Conservation (phyloP, 2,113 vertebrate genomes). For the Pantherophis guttatus region DNA sequence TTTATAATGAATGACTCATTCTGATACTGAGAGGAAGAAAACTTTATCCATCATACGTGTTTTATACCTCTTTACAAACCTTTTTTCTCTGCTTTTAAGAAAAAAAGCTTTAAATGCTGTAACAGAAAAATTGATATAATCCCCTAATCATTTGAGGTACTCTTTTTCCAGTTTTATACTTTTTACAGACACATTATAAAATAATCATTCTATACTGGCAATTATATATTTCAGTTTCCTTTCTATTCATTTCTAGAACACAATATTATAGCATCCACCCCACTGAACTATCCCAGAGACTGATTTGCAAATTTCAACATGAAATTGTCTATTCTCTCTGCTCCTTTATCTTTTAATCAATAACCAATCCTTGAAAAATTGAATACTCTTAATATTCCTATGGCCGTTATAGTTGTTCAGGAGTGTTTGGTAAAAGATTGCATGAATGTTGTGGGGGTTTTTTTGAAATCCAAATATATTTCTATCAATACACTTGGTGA, state of each 20-base stretch:
- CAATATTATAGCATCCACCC: not conserved
- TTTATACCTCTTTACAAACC: not conserved
- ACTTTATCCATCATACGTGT: not conserved
- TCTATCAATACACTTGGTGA: not conserved
- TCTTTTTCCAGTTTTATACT: not conserved
- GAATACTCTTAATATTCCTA: not conserved
- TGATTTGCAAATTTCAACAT: not conserved
- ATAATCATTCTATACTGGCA: not conserved
- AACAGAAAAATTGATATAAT: not conserved
- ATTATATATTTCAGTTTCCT: not conserved
- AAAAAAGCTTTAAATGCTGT: not conserved
- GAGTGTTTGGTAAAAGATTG: not conserved
- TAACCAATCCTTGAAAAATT: not conserved
- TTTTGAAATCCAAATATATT: not conserved
- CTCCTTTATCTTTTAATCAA: not conserved
- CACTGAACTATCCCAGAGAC: not conserved
- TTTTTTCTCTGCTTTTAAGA: not conserved
- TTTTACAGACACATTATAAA: not conserved
- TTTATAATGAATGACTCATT: not conserved
- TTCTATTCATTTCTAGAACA: not conserved
- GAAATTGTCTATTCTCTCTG: not conserved
- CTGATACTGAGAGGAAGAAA: not conserved
- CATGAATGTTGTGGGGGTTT: not conserved
- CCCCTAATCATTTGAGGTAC: not conserved
- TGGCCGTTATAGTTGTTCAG: not conserved